Evolutionary conservation across 2,888 invertebrate genomes (phyloP), one percentile per base, ranked within the genome.

Genomic region (Dryadula phaetusa): DNA sequence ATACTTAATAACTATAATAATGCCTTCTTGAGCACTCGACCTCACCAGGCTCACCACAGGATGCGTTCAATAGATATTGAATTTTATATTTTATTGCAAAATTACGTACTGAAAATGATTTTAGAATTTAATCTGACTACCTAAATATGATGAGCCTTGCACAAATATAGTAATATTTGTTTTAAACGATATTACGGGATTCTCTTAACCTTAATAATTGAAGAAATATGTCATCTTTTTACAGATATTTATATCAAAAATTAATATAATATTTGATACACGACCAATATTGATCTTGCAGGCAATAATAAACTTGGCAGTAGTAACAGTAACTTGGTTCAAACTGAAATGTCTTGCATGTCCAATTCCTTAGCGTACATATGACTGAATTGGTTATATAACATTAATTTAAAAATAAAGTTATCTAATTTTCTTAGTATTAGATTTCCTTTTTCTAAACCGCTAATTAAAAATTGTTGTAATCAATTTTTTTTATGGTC

Each of bases 261-360:
- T n/a, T n/a, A n/a, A n/a, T n/a, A n/a, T n/a, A 28, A 28, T 28
- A 28, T 28, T 28, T 28, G 3, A 28, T 28, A 28, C 28, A 28
- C 6, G 28, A 28, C 6, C 28, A 28, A 32, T 3, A 7, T 6
- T 32, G 8, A 34, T 7, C 7, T 34, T 34, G 32, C 20, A 46
- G 18, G 20, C 18, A 20, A 12, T 46, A 46, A 46, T 46, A 46
- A 22, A 46, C 22, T 46, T 52, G 52, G 18, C 53, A 53, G 32
- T 53, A 46, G 10, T 53, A 28, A 52, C 28, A 16, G 25, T 25
- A 53, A 32, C 28, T 53, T 53, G n/a, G 32, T 18, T 53, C 16
- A 32, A 18, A 28, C 12, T 12, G 53, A 34, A 53, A 53, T 32
- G 18, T 18, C 32, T 34, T 32, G 53, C 32, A 53, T 53, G 16